These are phyloP conservation scores for Neolamprologus falcicula DNA, from an alignment of 2,113 vertebrate genomes.

Conservation along the genomic window DNA sequence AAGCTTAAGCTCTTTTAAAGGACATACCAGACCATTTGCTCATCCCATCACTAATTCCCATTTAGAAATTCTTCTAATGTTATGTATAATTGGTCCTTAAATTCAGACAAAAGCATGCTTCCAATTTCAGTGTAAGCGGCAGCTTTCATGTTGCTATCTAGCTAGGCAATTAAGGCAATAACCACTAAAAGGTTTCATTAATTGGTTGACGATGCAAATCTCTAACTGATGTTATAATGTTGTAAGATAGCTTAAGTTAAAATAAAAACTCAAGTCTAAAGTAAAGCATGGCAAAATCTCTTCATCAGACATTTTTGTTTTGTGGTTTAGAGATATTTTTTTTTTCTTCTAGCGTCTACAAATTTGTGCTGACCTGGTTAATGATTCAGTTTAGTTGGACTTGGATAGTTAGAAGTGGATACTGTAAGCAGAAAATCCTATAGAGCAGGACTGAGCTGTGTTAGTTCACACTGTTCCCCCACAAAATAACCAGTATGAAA, in stretches of 20 bases:
- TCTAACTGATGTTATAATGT: neutral
- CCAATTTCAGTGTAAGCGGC: neutral
- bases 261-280: neutral
- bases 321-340: neutral
- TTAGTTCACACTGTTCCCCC: neutral
- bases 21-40: neutral
- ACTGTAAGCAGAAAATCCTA: neutral
- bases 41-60: neutral
- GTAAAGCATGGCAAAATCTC: neutral
- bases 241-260: neutral
- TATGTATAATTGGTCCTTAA: neutral
- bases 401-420: neutral
- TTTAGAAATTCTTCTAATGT: neutral
- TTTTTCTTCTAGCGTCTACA: neutral
- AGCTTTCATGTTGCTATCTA: neutral
- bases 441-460: neutral
- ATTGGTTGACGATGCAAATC: neutral
- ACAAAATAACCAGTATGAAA: neutral
- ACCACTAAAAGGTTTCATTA: neutral
- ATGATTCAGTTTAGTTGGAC: neutral
- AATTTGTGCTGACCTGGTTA: neutral
- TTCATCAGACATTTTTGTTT: neutral
- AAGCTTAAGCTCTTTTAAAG: neutral
- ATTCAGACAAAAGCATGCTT: neutral
- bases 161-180: neutral